Base-by-base conservation (phyloP, 1,140 invertebrate genomes). In the Phymastichus coffea region DNA sequence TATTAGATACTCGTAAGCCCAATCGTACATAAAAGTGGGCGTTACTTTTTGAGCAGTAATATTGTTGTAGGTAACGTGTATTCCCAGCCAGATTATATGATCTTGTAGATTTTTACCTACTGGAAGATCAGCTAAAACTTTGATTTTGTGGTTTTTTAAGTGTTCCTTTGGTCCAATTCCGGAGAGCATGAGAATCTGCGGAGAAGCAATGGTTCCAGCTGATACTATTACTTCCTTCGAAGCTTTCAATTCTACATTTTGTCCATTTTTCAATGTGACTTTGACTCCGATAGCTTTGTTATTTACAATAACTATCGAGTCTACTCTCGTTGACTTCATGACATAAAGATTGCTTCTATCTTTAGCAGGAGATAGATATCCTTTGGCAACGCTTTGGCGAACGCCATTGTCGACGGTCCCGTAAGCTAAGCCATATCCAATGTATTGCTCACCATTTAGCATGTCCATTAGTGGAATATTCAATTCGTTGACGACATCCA, bases 121-220 rank as follows among this genome's bases (percentile, higher is more conserved):
- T 0, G 83, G 82, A 49, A 89, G 81, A 70, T 88, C 80, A 2
- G 75, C 63, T 2, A 87, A 35, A 0, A 76, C 63, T 3, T 80
- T 72, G 23, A 89, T 85, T 17, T 81, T 81, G 23, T 84, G 67
- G 58, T 84, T 76, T 26, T 83, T 66, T 2, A 95, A 70, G 64
- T 92, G 85, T 19, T 84, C 70, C 51, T 80, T 82, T 7, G 87
- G 88, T 20, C 89, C 89, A 33, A 91, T 83, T 14, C 89, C 89
- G 19, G 87, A 89, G 1, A 90, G 66, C 83, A 91, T 87, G 7
- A 91, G 65, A 12, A 92, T 64, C 67, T 87, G 81, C 0, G 88
- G 86, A 38, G 83, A 82, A 35, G 80, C 53, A 75, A 81, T 54
- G 72, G 78, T 52, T 60, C 88, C 89, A 8, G 82, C 84, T 0